Evolutionary conservation across 23 tunicate species (phyloP), one percentile per base, ranked within the genome.

Genomic region (Styela plicata): DNA sequence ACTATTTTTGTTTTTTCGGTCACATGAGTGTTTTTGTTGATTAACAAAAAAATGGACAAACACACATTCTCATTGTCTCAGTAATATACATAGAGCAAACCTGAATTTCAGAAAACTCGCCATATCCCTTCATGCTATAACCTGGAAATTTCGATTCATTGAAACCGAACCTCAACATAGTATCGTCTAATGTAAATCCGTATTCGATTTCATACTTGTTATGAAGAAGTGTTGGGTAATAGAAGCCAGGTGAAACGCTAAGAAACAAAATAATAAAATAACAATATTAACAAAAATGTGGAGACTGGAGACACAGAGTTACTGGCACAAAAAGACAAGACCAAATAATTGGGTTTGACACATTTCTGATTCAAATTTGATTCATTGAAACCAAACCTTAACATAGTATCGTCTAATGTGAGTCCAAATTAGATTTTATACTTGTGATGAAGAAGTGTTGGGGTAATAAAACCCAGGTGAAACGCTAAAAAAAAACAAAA

Each of bases 81-180:
- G n/a, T n/a, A 33, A 2, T 13, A 20, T 3, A n/a, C n/a, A n/a
- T n/a, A n/a, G n/a, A n/a, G n/a, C 79, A 1, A 74, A 94, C 99
- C 91, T 94, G 99, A 30, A 91, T 88, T 33, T 69, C 79, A 0
- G 96, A 88, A 71, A 90, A 87, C 75, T 90, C 83, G 24, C 87
- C 94, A 69, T 96, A 96, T 20, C 99, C 99, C 32, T 71, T 84
- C 82, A 83, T 74, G 28, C 89, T 83, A 69, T 83, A 96, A 0
- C 74, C 89, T 32, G 97, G 92, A 63, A 96, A 96, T 21, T 21
- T 32, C 2, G 79, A 21, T 30, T 80, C 34, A 79, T 91, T 85
- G 62, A 90, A 90, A 33, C 96, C 99, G 44, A 77, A 80, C 36
- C 99, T 33, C 13, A 86, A 85, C 2, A 36, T 31, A 5, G 61